Evolutionary conservation across 2,797 vertebrate genomes (phyloP).

Genomic region (Onychomys torridus): DNA sequence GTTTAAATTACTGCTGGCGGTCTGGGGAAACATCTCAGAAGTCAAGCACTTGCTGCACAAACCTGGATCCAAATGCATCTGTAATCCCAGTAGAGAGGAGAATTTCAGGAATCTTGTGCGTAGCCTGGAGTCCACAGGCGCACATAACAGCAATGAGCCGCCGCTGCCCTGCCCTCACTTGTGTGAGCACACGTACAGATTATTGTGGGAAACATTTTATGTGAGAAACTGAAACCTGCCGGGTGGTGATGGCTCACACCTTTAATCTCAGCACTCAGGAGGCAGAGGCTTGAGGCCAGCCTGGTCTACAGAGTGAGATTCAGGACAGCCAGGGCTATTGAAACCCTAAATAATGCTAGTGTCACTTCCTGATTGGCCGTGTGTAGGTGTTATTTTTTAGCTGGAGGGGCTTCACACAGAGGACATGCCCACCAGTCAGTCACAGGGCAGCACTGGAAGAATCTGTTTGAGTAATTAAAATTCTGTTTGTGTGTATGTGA

Average conservation of each 20-base stretch:
- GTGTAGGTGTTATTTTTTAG: background rate
- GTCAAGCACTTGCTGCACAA: background rate
- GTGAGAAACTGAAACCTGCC: background rate
- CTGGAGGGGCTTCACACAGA: no score
- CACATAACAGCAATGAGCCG: background rate
- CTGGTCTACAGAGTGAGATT: background rate
- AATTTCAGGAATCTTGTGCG: background rate
- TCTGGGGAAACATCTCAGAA: background rate
- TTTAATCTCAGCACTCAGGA: background rate
- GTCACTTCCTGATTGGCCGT: rapidly evolving
- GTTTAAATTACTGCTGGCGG: background rate
- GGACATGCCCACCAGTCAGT: background rate
- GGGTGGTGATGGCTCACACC: background rate
- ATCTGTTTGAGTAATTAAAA: background rate
- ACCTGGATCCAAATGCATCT: background rate
- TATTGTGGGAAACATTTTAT: background rate
- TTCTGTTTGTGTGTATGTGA: background rate
- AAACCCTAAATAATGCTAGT: background rate
- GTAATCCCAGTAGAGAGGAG: background rate
- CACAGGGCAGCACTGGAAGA: background rate
- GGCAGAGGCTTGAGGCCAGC: background rate
- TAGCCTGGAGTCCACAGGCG: background rate
- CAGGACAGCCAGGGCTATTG: background rate
- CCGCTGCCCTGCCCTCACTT: background rate
- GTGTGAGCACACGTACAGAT: background rate